Base-by-base conservation (phyloP, 2,113 vertebrate genomes). In the Piprites chloris region DNA sequence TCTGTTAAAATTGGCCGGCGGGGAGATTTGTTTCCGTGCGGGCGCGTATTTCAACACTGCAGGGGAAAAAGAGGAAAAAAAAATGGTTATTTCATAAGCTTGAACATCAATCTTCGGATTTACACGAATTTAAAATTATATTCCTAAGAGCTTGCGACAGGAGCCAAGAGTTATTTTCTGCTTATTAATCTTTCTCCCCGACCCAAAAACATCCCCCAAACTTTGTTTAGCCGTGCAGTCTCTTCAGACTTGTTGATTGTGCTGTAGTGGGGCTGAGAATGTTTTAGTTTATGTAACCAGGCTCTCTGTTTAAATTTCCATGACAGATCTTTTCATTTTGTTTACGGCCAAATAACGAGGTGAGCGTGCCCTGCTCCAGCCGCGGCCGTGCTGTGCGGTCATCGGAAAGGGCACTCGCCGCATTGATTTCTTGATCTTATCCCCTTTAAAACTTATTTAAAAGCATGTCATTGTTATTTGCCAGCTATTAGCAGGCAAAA, bases 271-370 rank as follows among this genome's bases (percentile, higher is more conserved):
- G 87, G 80, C 95, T 97, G 92, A 95, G 96, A 97, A 96, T 94
- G 94, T 30, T 93, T 89, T 76, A 95, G 96, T 98, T 98, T 98
- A 97, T 96, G 95, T 77, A 97, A 97, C 65, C 75, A 85, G 79
- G 82, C 93, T 82, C 84, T 96, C 72, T 97, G 97, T 98, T 98
- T 98, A 98, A 96, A 94, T 88, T 97, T 92, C 88, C 42, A 4
- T 95, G 97, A 97, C 97, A 97, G 97, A 97, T 96, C 91, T 95
- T 97, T 97, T 97, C 89, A 56, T 95, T 98, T 97, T 98, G 97
- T 97, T 98, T 98, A 97, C 96, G 58, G 96, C 96, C 94, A 96
- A 97, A 94, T 95, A 97, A 97, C 95, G 95, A 96, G 72, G 93
- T 75, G 86, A 97, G 96, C 91, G 92, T 97, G 95, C 96, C 96